Evolutionary conservation across 2,797 vertebrate species (phyloP).

Genomic region (Chloroceryle inda): DNA sequence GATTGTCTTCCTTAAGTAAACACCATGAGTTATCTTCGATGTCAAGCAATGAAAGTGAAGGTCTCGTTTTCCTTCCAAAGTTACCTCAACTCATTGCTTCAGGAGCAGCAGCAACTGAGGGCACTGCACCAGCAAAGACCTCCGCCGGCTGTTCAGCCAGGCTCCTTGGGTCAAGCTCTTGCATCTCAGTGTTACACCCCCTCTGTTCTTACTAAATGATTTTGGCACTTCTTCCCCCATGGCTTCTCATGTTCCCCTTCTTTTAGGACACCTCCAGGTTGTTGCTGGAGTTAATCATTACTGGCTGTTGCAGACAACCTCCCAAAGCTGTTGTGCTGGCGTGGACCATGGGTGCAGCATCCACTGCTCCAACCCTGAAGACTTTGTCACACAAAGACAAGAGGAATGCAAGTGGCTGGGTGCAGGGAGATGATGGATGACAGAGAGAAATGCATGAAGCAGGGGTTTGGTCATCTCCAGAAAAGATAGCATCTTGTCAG

Average conservation of each 20-base stretch:
- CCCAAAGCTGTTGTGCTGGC: fast-evolving
- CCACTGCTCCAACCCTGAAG: not conserved
- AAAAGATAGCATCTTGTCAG: not conserved
- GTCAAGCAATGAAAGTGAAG: not conserved
- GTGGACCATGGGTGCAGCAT: not conserved
- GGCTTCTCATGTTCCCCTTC: not conserved
- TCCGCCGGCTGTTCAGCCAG: not conserved
- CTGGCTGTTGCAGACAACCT: fast-evolving
- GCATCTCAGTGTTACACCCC: not conserved
- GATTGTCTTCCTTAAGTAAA: not conserved
- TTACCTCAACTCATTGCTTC: fast-evolving
- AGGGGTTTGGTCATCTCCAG: not conserved
- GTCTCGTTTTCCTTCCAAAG: not conserved
- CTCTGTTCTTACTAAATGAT: not conserved
- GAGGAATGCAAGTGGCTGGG: not conserved
- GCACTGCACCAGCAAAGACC: not conserved
- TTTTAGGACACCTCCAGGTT: not conserved
- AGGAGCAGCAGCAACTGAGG: not conserved
- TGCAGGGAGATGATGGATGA: not conserved
- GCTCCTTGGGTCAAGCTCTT: not conserved
- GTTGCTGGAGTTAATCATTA: not conserved
- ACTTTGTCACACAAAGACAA: not conserved
- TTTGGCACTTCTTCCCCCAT: fast-evolving
- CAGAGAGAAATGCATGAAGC: not conserved
- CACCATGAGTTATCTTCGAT: not conserved